Percentiles rank a stretch among this genome's conserved stretches.
These are phyloP conservation scores for Drosophila melanica DNA, from an alignment of 1,140 invertebrate genomes.

Conservation along the genomic window DNA sequence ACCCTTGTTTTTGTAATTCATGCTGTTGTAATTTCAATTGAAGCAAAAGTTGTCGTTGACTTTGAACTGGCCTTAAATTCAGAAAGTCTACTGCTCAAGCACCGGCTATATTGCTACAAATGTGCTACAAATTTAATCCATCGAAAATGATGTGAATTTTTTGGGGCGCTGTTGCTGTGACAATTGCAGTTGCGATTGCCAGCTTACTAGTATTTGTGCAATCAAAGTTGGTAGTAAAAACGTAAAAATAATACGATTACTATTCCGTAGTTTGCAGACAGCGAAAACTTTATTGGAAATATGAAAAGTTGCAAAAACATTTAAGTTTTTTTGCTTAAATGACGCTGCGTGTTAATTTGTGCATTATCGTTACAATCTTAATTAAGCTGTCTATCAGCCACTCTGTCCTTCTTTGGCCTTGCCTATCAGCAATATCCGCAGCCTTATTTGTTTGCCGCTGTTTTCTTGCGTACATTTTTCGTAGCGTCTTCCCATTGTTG, in stretches of 20 bases:
- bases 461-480: slow-evolving; percentile 23
- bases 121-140: slow-evolving; percentile 44
- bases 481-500: not conserved
- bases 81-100: not conserved
- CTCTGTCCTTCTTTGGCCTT: not conserved
- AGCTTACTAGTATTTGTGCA: no score
- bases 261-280: no score
- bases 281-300: not conserved
- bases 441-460: slow-evolving; percentile 25
- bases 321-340: slow-evolving; percentile 17
- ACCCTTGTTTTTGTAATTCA: slow-evolving; percentile 1
- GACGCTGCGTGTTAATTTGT: slow-evolving; percentile 56
- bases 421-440: slow-evolving; percentile 5
- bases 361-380: slow-evolving; percentile 66
- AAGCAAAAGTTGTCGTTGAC: slow-evolving; percentile 9
- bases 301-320: slow-evolving; percentile 12
- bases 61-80: slow-evolving; percentile 19
- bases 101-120: not conserved
- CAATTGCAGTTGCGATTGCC: no score
- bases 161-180: not conserved
- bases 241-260: no score
- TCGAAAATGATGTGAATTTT: slow-evolving; percentile 32
- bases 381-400: slow-evolving; percentile 57
- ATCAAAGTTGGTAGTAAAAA: no score
- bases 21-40: slow-evolving; percentile 6